Evolutionary conservation across 2,888 invertebrate species (phyloP).

Genomic region (Hecatera dysodea): DNA sequence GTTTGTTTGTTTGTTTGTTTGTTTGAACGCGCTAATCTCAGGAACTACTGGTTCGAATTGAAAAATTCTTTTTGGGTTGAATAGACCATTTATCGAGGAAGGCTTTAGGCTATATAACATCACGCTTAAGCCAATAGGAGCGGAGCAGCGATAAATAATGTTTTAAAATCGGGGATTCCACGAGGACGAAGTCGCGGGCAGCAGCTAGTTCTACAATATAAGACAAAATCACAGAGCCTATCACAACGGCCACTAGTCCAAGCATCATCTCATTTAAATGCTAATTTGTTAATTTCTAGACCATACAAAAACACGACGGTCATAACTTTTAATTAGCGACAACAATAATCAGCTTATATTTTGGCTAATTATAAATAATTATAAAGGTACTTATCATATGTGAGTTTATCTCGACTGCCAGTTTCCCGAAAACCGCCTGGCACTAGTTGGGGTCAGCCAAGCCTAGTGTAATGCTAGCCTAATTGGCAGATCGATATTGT

Average conservation of each 20-base stretch:
- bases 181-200: too few relatives aligned
- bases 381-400: conserved; percentile 23
- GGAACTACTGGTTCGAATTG: too few relatives aligned
- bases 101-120: too few relatives aligned
- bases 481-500: conserved; percentile 41
- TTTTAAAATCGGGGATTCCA: too few relatives aligned
- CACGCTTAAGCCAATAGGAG: too few relatives aligned
- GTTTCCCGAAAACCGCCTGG: neutral
- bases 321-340: conserved; percentile 54
- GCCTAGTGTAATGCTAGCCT: neutral
- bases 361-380: conserved; percentile 37
- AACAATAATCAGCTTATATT: conserved; percentile 46
- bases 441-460: conserved; percentile 14
- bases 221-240: conserved; percentile 5
- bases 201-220: neutral
- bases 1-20: too few relatives aligned
- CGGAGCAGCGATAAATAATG: too few relatives aligned
- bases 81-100: too few relatives aligned
- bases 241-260: conserved; percentile 17
- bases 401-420: conserved; percentile 16
- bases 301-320: conserved; percentile 22
- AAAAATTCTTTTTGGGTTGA: too few relatives aligned
- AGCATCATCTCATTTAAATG: conserved; percentile 36
- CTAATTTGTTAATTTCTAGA: conserved; percentile 28
- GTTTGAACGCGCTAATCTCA: too few relatives aligned